Evolutionary conservation across 1,140 invertebrate species (phyloP).

Genomic region (Drosophila pachea): DNA sequence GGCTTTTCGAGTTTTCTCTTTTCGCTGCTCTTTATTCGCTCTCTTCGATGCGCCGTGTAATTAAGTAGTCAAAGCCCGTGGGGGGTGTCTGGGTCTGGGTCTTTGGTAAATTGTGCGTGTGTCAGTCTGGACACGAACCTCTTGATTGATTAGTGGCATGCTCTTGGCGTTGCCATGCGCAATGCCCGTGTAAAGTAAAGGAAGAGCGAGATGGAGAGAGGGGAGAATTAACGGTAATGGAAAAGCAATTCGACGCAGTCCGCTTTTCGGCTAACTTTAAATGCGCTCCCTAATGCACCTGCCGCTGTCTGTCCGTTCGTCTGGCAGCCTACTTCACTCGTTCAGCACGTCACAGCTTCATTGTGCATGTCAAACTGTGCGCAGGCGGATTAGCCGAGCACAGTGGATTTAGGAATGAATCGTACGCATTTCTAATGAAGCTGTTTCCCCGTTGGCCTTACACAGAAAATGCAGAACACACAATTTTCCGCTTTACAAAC

Average conservation of each 20-base stretch:
- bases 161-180: neutral
- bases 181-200: neutral
- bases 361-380: constrained; percentile 25
- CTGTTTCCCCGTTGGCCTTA: constrained; percentile 50
- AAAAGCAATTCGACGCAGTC: no score
- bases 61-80: constrained; percentile 65
- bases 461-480: constrained; percentile 50
- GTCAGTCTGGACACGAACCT: constrained; percentile 25
- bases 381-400: constrained; percentile 33
- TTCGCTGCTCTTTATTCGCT: constrained; percentile 40
- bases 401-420: constrained; percentile 29
- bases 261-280: neutral
- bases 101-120: constrained; percentile 41
- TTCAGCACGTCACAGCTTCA: constrained; percentile 14
- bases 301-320: constrained; percentile 10
- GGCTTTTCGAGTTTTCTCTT: neutral
- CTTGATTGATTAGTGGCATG: constrained; percentile 57
- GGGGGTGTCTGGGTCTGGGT: constrained; percentile 31
- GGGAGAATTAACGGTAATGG: no score
- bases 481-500: constrained; percentile 28
- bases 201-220: no score
- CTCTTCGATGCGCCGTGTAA: constrained; percentile 55
- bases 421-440: constrained; percentile 73
- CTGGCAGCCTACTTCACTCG: neutral
- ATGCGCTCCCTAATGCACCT: constrained; percentile 27